Conservation (phyloP, 2,113 vertebrate species). For the Lophochroa leadbeateri region DNA sequence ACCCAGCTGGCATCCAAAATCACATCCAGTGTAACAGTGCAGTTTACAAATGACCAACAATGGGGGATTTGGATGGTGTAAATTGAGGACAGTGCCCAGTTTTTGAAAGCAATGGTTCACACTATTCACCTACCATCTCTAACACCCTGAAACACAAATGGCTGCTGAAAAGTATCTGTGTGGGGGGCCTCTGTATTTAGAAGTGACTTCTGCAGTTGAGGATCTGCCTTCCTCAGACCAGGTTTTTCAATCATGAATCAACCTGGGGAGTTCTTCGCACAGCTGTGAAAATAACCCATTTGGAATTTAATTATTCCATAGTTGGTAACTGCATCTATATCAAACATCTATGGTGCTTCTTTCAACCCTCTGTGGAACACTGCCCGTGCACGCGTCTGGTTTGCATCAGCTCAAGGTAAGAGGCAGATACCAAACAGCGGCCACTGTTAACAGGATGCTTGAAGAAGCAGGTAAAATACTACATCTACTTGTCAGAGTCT, state of each 20-base stretch:
- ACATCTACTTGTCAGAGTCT: not conserved
- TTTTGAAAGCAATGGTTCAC: not conserved
- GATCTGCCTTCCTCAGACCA: not conserved
- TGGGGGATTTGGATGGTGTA: not conserved
- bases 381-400: not conserved
- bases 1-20: not conserved
- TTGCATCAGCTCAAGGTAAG: not conserved
- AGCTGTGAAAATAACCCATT: not conserved
- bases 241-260: not conserved
- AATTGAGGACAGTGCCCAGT: not conserved
- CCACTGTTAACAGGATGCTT: not conserved
- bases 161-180: not conserved
- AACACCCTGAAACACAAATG: not conserved
- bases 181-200: not conserved
- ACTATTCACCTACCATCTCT: not conserved
- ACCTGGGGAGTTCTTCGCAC: not conserved
- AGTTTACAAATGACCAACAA: not conserved
- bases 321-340: not conserved
- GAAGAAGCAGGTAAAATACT: not conserved
- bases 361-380: not conserved
- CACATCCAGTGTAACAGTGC: fast-evolving
- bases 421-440: not conserved
- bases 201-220: not conserved
- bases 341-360: fast-evolving
- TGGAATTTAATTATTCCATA: not conserved